Conservation (phyloP, 2,888 invertebrate genomes). For the Lordiphosa andalusiaca region DNA sequence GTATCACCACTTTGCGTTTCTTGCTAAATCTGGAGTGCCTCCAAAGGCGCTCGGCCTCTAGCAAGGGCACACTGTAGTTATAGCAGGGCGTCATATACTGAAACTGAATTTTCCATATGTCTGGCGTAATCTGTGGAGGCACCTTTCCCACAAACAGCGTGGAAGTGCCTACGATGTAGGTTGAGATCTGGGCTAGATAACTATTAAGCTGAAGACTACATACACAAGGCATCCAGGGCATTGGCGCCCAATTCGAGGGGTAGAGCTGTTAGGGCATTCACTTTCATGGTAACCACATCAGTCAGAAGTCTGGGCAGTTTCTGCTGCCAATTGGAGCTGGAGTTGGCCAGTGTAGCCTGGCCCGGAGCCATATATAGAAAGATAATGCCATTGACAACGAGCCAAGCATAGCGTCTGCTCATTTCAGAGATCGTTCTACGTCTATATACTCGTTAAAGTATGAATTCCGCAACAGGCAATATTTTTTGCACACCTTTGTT, state of each 20-base stretch:
- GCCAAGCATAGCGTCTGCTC: constrained; percentile 4
- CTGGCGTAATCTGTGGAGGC: constrained; percentile 64
- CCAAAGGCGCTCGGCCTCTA: constrained; percentile 70
- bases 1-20: constrained; percentile 67
- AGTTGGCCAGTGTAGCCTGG: not conserved
- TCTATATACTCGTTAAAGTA: not conserved
- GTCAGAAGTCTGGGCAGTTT: constrained; percentile 36
- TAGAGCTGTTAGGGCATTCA: constrained; percentile 65
- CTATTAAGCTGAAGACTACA: constrained; percentile 11
- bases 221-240: constrained; percentile 69
- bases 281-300: constrained; percentile 60
- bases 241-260: constrained; percentile 66
- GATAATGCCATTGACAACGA: constrained; percentile 4
- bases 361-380: constrained; percentile 4
- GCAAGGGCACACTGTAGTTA: constrained; percentile 71
- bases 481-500: constrained; percentile 16
- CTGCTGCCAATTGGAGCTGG: constrained; percentile 45
- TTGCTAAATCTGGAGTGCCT: constrained; percentile 64
- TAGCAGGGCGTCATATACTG: constrained; percentile 69
- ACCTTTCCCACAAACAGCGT: constrained; percentile 56
- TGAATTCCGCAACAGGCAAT: not conserved
- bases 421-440: constrained; percentile 11
- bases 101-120: constrained; percentile 73
- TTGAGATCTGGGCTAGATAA: not conserved
- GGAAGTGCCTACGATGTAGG: constrained; percentile 59